These are phyloP conservation scores for Nemoura dubitans DNA, from an alignment of 2,888 invertebrate species.

Conservation along the genomic window DNA sequence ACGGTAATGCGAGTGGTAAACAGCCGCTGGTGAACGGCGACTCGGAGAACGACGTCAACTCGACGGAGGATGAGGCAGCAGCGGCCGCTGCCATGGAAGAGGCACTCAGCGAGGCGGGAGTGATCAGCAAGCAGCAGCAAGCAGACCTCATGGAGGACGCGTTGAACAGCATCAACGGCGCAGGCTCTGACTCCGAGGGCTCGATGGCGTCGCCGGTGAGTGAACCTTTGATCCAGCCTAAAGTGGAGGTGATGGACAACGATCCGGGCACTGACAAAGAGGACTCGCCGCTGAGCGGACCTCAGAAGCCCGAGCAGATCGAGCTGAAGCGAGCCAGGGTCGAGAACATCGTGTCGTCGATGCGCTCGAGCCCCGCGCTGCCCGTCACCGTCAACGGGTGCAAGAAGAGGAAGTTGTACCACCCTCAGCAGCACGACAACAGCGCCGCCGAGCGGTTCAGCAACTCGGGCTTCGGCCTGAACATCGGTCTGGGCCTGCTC, in stretches of 20 bases:
- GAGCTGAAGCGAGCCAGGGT: constrained; percentile 93
- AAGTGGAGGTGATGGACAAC: constrained; percentile 49
- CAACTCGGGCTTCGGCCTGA: constrained; percentile 65
- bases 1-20: constrained; percentile 50
- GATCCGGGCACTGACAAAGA: constrained; percentile 40
- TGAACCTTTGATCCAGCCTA: constrained; percentile 47
- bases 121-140: constrained; percentile 61
- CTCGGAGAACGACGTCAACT: constrained; percentile 48
- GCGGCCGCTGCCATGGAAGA: constrained; percentile 67
- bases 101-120: constrained; percentile 70
- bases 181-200: constrained; percentile 51
- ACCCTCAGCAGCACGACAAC: constrained; percentile 89
- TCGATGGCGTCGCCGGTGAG: constrained; percentile 51
- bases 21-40: constrained; percentile 51
- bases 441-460: constrained; percentile 71
- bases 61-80: constrained; percentile 58
- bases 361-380: constrained; percentile 84
- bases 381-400: constrained; percentile 88
- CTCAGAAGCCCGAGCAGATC: constrained; percentile 52
- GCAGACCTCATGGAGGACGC: constrained; percentile 69
- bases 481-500: constrained; percentile 65
- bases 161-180: constrained; percentile 63
- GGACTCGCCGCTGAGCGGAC: constrained; percentile 39
- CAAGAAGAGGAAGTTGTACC: constrained; percentile 94
- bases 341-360: constrained; percentile 93